phyloP scores from a whole-genome alignment of 2,797 vertebrate genomes.

The Spinus pinus region DNA sequence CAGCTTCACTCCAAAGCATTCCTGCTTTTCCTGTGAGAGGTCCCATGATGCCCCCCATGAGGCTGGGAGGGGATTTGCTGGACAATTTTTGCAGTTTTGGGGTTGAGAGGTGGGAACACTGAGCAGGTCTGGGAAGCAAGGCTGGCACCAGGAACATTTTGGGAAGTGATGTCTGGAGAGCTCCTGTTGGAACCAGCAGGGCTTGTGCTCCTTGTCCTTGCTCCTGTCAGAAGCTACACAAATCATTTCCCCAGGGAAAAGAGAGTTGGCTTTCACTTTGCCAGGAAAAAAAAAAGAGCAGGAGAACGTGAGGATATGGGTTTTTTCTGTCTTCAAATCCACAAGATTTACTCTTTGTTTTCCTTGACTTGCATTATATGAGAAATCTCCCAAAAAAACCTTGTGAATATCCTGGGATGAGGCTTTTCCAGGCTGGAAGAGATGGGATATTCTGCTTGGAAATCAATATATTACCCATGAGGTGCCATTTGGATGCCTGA shows the following conservation, averaged over 20 bases:
- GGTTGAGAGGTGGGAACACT: background rate
- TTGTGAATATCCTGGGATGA: background rate
- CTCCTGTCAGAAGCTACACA: background rate
- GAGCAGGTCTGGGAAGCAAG: background rate
- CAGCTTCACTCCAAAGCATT: background rate
- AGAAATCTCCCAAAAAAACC: background rate
- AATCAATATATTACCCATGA: background rate
- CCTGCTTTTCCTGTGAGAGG: background rate
- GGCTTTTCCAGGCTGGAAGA: background rate
- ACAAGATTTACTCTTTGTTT: background rate
- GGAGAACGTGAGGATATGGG: background rate
- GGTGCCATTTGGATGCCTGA: background rate
- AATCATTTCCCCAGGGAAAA: background rate
- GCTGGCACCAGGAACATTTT: background rate
- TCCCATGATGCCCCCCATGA: no score
- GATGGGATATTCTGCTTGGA: background rate
- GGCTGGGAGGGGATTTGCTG: background rate
- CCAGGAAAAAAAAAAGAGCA: background rate
- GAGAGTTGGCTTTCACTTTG: background rate
- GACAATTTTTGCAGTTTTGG: background rate
- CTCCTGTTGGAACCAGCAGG: accelerated
- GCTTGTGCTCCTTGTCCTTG: background rate
- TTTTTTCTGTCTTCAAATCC: background rate
- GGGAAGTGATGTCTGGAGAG: background rate
- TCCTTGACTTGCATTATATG: background rate